Conservation (phyloP, 2,797 vertebrate species). For the Rhabdophis nuchalis region DNA sequence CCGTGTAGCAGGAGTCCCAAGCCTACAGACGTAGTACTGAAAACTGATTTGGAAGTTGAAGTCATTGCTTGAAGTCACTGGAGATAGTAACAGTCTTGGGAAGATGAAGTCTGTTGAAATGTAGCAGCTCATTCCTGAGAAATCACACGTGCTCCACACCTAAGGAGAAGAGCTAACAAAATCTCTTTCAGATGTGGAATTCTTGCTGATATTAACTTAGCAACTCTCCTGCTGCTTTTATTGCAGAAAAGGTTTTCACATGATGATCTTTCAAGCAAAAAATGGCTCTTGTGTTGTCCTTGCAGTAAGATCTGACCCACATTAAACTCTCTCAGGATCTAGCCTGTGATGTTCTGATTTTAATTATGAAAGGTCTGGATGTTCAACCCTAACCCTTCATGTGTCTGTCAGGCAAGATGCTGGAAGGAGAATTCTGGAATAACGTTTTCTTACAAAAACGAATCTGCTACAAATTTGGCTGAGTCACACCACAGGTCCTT, state of each 20-base stretch:
- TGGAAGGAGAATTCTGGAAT: not conserved
- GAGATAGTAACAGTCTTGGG: conserved; percentile 22
- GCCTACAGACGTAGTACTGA: not conserved
- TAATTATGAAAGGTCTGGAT: conserved; percentile 28
- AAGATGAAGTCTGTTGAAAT: conserved; percentile 22
- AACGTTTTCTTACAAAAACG: conserved; percentile 49
- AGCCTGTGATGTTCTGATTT: conserved; percentile 5
- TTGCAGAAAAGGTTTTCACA: not conserved
- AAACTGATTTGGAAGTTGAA: conserved; percentile 8
- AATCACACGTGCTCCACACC: not conserved
- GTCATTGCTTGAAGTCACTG: not conserved
- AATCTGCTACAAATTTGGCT: conserved; percentile 61
- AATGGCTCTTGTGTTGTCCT: not conserved
- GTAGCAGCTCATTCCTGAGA: conserved; percentile 16
- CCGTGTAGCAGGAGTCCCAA: not conserved
- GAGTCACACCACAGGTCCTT: conserved; percentile 31
- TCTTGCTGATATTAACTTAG: not conserved
- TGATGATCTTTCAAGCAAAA: not conserved
- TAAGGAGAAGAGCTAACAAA: not conserved
- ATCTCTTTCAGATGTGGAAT: not conserved
- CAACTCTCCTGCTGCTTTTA: not conserved
- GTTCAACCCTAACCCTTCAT: not conserved
- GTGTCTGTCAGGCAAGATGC: not conserved
- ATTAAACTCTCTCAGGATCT: not conserved
- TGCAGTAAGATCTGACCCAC: not conserved